These are phyloP conservation scores for Ceratina calcarata DNA, from an alignment of 1,140 invertebrate genomes.

Conservation along the genomic window DNA sequence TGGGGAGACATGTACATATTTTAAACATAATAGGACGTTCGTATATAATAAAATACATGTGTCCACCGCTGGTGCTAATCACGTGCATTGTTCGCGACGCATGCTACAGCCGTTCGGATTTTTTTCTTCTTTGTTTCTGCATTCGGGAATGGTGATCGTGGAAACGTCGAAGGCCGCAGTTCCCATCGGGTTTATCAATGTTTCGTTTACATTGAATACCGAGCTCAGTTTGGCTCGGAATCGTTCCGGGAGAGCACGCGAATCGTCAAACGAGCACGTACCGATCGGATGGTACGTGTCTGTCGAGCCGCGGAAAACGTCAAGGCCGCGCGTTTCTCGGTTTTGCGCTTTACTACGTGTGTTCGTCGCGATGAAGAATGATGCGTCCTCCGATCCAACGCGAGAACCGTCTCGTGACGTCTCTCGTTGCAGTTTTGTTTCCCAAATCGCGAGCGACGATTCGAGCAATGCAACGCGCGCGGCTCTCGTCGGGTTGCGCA, in stretches of 20 bases:
- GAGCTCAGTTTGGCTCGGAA: not conserved
- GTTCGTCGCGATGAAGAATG: constrained; percentile 13
- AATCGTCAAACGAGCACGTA: constrained; percentile 35
- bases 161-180: not conserved
- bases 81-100: not conserved
- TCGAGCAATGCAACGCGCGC: not conserved
- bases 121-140: not conserved
- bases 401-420: not conserved
- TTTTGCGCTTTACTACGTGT: not conserved
- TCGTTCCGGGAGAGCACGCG: constrained; percentile 22
- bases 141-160: not conserved
- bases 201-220: constrained; percentile 11
- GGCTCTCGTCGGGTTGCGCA: not conserved
- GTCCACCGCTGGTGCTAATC: not conserved
- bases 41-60: no score
- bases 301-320: constrained; percentile 1
- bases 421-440: not conserved
- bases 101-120: not conserved
- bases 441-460: not conserved
- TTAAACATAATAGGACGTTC: no score
- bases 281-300: constrained; percentile 41
- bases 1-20: no score
- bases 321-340: constrained; percentile 29
- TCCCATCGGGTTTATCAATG: constrained; percentile 33
- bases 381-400: not conserved